Evolutionary conservation across 2,113 vertebrate genomes (phyloP).

Genomic region (Xiphophorus maculatus): DNA sequence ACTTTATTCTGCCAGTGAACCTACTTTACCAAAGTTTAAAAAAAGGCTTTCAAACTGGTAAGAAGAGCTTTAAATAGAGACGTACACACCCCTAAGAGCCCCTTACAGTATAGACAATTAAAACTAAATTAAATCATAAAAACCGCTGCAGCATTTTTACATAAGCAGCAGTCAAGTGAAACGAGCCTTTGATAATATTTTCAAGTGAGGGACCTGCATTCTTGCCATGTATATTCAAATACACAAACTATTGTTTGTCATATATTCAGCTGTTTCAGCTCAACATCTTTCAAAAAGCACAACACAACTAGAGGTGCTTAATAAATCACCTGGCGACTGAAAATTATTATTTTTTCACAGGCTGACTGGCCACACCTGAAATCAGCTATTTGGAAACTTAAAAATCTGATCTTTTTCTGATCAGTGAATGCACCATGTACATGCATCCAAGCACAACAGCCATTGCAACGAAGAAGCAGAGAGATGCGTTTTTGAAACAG

Average conservation of each 20-base stretch:
- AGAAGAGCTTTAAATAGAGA: constrained; percentile 36
- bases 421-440: too few species aligned
- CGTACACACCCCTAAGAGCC: neutral
- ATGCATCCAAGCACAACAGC: too few species aligned
- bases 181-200: neutral
- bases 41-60: constrained; percentile 38
- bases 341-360: too few species aligned
- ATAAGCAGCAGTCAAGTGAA: neutral
- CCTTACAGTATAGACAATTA: constrained; percentile 10
- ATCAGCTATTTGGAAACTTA: too few species aligned
- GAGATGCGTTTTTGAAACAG: too few species aligned
- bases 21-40: constrained; percentile 42
- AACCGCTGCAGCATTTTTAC: constrained; percentile 9
- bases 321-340: too few species aligned
- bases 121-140: constrained; percentile 8
- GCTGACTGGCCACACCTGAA: too few species aligned
- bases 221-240: neutral
- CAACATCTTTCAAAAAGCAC: neutral
- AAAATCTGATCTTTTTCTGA: too few species aligned
- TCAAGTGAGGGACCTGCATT: neutral
- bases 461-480: too few species aligned
- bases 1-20: constrained; percentile 57
- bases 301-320: too few species aligned
- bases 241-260: neutral
- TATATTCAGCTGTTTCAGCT: neutral